Conservation (phyloP, 2,888 invertebrate genomes). For the Stictocephala bisonia region DNA sequence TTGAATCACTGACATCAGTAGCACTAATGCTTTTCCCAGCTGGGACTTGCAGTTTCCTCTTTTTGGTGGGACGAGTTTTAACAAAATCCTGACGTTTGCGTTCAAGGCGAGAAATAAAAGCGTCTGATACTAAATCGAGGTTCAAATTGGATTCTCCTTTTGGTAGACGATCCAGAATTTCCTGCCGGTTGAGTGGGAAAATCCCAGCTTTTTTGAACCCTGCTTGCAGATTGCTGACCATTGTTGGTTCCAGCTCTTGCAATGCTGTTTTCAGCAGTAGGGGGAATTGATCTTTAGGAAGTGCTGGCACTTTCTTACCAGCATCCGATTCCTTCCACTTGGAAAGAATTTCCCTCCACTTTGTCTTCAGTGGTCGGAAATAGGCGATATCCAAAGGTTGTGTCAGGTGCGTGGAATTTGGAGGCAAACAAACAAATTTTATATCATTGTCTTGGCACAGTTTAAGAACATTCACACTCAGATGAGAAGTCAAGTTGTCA, state of each 20-base stretch:
- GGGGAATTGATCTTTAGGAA: not conserved
- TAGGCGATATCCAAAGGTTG: too few species aligned
- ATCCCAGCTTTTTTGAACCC: constrained; percentile 10
- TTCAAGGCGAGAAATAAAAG: constrained; percentile 27
- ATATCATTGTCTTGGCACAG: too few species aligned
- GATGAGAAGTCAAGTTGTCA: too few species aligned
- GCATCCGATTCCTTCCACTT: not conserved
- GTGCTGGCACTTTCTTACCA: not conserved
- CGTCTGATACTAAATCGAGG: constrained; percentile 10
- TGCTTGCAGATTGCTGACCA: not conserved
- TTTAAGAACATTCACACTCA: too few species aligned
- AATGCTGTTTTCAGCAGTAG: not conserved
- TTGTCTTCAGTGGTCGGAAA: too few species aligned
- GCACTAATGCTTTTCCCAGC: constrained; percentile 31
- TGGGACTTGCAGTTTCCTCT: constrained; percentile 34
- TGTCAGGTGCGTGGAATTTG: too few species aligned
- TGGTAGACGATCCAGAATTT: constrained; percentile 15
- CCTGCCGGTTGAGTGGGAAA: constrained; percentile 5
- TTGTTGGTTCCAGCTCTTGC: not conserved
- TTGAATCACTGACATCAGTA: constrained; percentile 13
- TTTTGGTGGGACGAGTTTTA: constrained; percentile 16
- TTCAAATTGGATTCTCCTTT: constrained; percentile 21
- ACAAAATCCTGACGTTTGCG: constrained; percentile 20
- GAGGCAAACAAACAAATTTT: too few species aligned
- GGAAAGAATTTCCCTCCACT: too few species aligned